phyloP scores from a whole-genome alignment of 2,888 invertebrate species.

The Lamellibrachia columna region DNA sequence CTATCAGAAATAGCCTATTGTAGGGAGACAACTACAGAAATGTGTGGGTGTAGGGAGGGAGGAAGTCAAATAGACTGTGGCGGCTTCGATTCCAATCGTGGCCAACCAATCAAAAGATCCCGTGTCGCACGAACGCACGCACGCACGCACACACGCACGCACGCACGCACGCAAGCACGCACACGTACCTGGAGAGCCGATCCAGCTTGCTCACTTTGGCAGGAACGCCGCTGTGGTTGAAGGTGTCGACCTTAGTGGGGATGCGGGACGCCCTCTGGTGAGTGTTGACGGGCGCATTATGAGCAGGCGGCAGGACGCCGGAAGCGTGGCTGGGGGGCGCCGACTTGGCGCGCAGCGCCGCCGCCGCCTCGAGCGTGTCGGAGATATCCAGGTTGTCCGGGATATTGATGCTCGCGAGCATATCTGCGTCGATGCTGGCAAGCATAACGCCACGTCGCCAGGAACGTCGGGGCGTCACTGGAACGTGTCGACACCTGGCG shows the following conservation, averaged over 20 bases:
- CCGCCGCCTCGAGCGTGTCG: neutral
- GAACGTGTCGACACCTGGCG: neutral
- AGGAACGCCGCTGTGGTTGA: neutral
- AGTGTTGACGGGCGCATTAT: neutral
- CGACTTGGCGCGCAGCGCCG: neutral
- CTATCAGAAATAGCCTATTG: too few relatives aligned
- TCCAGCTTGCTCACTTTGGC: slow-evolving; percentile 6
- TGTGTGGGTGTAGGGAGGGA: too few relatives aligned
- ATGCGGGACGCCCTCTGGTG: slow-evolving; percentile 10
- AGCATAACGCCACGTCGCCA: slow-evolving; percentile 16
- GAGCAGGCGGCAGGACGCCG: neutral
- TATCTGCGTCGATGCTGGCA: neutral
- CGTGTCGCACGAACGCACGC: neutral
- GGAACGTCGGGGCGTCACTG: neutral
- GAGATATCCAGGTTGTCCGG: slow-evolving; percentile 16
- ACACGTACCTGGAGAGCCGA: neutral
- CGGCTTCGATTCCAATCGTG: too few relatives aligned
- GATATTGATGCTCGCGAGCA: slow-evolving; percentile 5
- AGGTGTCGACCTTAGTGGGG: neutral
- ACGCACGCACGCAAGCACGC: neutral
- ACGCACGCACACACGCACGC: neutral
- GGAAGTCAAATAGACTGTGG: too few relatives aligned
- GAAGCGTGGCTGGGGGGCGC: neutral
- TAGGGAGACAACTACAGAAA: too few relatives aligned
- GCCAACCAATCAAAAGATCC: too few relatives aligned